These are phyloP conservation scores for Spermophilus dauricus DNA, from an alignment of 2,113 vertebrate species.

Conservation along the genomic window DNA sequence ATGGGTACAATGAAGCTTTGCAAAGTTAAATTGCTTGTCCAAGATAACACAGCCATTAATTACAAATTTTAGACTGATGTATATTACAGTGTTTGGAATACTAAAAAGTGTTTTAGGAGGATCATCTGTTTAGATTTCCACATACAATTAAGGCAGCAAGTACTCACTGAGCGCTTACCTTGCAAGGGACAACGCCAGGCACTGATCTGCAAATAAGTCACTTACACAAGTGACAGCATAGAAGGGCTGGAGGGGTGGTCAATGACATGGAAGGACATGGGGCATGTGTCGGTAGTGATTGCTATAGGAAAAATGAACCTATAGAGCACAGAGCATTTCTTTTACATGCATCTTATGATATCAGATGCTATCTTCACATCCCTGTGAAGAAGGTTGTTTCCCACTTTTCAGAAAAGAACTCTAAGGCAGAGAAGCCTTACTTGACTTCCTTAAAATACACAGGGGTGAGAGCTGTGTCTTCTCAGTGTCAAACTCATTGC, in stretches of 20 bases:
- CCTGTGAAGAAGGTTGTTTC: neutral
- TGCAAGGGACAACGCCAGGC: neutral
- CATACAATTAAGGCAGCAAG: neutral
- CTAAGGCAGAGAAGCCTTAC: neutral
- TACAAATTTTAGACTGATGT: neutral
- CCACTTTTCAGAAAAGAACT: neutral
- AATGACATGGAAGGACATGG: neutral
- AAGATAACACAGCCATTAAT: neutral
- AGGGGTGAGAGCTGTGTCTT: neutral
- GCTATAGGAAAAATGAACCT: neutral
- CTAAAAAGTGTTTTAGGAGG: neutral
- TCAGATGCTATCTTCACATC: neutral
- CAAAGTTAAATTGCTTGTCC: neutral
- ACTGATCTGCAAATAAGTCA: neutral
- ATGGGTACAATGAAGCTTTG: neutral
- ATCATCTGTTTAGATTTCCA: slow-evolving; percentile 7
- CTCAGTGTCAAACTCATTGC: neutral
- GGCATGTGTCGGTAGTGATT: no score
- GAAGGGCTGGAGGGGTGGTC: neutral
- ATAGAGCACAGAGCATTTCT: neutral
- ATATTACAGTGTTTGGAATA: neutral
- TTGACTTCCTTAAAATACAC: neutral
- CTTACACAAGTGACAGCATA: neutral
- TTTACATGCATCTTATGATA: neutral
- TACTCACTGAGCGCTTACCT: neutral